Evolutionary conservation across 2,797 vertebrate genomes (phyloP), one percentile per base, ranked within the genome.

Genomic region (Tragopan temminckii): DNA sequence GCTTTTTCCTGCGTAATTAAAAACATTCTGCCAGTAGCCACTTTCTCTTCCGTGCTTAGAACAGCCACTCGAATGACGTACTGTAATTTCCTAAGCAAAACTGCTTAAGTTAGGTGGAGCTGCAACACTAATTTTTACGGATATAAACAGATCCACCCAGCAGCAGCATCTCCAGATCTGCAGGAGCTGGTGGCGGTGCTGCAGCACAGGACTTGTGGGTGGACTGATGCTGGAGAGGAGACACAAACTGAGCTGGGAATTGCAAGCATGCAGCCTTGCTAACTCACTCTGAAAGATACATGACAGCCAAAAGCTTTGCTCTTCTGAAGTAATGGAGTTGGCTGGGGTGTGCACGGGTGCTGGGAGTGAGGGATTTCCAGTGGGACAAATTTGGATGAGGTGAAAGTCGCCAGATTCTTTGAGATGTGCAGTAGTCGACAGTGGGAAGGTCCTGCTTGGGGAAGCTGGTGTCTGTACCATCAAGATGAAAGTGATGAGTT

Each of bases 1-100:
- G 94, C 94, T 82, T 96, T 95, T 96, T 86, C 96, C 97, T 97
- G 95, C 90, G 92, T 96, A 96, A 97, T 97, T 97, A 97, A 97
- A 97, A 97, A 70, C 95, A 91, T 24, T 46, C 95, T 97, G 92
- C 95, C 88, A 76, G 78, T 94, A 91, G 85, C 82, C 88, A 88
- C 96, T 95, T 70, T 76, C 31, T 92, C 61, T 29, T 84, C 50
- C 85, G 35, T 77, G 75, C 94, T 95, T 93, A 85, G 93, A 97
- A 90, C 94, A 93, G 96, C 85, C 52, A 18, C 91, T 91, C 7
- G 42, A 88, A 95, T 94, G 94, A 89, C 84, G 90, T n/a, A 57
- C 95, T 97, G 87, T 96, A 97, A 95, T 94, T 97, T 95, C 71
- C 66, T 63, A 84, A 95, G 90, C 70, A 93, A 90, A 88, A 33